phyloP scores from a whole-genome alignment of 2,797 vertebrate genomes.

The Threskiornis aethiopicus region DNA sequence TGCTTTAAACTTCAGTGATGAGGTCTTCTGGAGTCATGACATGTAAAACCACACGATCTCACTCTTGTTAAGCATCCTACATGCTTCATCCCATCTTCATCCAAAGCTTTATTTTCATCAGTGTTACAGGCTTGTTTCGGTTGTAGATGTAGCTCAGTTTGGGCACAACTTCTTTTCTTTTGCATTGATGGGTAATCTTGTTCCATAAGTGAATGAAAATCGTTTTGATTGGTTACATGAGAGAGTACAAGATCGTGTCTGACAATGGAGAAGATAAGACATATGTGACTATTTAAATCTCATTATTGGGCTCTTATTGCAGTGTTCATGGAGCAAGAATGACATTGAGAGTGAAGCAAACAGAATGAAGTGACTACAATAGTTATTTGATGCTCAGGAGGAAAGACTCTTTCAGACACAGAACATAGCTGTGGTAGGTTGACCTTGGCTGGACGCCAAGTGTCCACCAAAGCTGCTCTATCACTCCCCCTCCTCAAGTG shows the following conservation, averaged over 20 bases:
- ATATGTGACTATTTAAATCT: background rate
- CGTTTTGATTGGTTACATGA: background rate
- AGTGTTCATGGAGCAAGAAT: background rate
- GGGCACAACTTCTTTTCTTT: background rate
- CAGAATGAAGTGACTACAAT: background rate
- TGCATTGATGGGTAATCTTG: background rate
- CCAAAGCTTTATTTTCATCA: background rate
- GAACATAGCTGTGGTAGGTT: background rate
- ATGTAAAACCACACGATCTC: background rate
- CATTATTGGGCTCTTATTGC: background rate
- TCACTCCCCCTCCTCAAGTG: background rate
- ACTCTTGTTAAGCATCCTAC: background rate
- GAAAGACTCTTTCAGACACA: background rate
- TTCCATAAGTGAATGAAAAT: background rate
- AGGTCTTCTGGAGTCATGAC: background rate
- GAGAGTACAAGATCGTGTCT: background rate
- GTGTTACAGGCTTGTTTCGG: background rate
- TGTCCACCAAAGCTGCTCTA: background rate
- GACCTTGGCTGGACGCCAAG: background rate
- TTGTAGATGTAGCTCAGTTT: background rate
- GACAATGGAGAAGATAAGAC: background rate
- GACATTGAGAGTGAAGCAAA: background rate
- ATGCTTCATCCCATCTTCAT: background rate
- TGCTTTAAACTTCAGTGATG: background rate
- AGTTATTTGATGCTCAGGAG: background rate